A percentile compares a stretch with the other conserved stretches of the same genome.
phyloP scores from a whole-genome alignment of 2,113 vertebrate species.

The Phaethornis superciliosus region DNA sequence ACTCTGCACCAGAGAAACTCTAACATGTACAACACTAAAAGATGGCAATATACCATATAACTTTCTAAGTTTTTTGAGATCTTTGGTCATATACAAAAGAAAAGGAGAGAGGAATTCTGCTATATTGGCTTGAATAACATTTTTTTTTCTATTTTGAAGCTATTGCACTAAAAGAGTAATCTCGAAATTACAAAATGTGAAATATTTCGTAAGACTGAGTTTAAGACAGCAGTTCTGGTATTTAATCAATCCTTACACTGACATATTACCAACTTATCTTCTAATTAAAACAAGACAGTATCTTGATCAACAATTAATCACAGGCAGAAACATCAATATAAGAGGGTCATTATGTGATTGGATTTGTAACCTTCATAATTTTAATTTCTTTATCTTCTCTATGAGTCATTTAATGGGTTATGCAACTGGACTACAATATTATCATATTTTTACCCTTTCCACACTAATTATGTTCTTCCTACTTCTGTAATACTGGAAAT shows the following conservation, averaged over 20 bases:
- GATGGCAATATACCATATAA: background rate
- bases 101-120: background rate
- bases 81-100: background rate
- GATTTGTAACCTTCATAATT: slow-evolving; percentile 20
- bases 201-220: background rate
- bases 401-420: background rate
- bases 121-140: background rate
- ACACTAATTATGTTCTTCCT: background rate
- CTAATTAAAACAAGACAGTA: slow-evolving; percentile 57
- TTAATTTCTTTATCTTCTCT: background rate
- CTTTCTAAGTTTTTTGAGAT: background rate
- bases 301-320: slow-evolving; percentile 57
- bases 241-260: slow-evolving; percentile 36
- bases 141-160: background rate
- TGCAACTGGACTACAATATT: background rate
- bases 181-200: background rate
- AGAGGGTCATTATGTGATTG: slow-evolving; percentile 33
- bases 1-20: background rate
- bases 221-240: background rate
- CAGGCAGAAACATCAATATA: slow-evolving; percentile 30
- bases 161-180: background rate
- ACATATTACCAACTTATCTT: slow-evolving; percentile 31
- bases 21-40: background rate
- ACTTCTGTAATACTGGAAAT: background rate
- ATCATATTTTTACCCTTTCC: background rate